A percentile compares a stretch with the other conserved stretches of the same genome.
These are phyloP conservation scores for Euclidia mi DNA, from an alignment of 2,888 invertebrate genomes.

Conservation along the genomic window DNA sequence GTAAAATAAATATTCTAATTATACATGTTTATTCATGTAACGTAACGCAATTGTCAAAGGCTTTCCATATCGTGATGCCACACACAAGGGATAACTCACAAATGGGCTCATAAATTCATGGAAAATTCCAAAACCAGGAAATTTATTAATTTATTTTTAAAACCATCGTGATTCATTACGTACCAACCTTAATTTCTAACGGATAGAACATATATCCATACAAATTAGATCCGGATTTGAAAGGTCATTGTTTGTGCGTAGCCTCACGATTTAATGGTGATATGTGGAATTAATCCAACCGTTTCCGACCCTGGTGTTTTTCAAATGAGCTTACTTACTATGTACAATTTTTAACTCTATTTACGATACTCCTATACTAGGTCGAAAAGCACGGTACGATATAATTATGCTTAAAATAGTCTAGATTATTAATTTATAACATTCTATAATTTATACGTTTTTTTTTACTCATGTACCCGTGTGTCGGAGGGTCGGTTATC, in stretches of 20 bases:
- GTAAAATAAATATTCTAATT: too few relatives aligned
- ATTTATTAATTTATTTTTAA: constrained; percentile 8
- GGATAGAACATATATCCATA: constrained; percentile 13
- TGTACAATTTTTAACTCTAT: too few relatives aligned
- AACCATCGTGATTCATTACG: constrained; percentile 9
- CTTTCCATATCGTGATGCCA: background rate
- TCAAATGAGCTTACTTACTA: too few relatives aligned
- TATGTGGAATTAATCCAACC: constrained; percentile 18
- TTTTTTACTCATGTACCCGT: too few relatives aligned
- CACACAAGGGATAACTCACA: background rate
- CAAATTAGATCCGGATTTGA: constrained; percentile 13
- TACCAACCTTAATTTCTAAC: constrained; percentile 8
- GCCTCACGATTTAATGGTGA: constrained; percentile 25
- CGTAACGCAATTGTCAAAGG: background rate
- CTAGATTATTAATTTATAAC: too few relatives aligned
- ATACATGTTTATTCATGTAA: background rate
- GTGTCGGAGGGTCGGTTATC: too few relatives aligned
- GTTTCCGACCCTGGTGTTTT: constrained; percentile 6
- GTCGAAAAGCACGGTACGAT: too few relatives aligned
- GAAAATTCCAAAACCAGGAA: constrained; percentile 2
- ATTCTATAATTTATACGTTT: too few relatives aligned
- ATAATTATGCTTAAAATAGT: too few relatives aligned
- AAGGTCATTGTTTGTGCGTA: constrained; percentile 23
- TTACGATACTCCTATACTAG: too few relatives aligned
- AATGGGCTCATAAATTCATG: background rate